Evolutionary conservation across 2,113 vertebrate species (phyloP), one percentile per base, ranked within the genome.

Genomic region (Pitta sordida): DNA sequence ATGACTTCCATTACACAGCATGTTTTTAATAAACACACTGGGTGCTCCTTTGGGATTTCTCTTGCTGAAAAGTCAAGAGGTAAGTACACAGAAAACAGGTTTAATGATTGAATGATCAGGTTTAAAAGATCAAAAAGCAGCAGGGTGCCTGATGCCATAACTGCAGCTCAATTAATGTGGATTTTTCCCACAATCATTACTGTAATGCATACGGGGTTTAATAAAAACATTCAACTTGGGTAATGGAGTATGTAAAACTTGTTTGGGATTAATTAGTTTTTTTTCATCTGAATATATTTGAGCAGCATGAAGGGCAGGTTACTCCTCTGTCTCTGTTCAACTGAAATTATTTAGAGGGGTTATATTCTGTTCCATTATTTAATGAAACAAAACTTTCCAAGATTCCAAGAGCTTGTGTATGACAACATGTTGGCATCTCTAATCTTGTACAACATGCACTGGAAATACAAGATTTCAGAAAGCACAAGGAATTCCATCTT

Each of bases 21-120:
- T 1, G 0, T 41, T 62, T 73, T 49, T 21, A 17, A 30, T 52
- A 15, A 30, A 23, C 9, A 9, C 23, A 10, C 9, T 67, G 56
- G 43, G 46, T 4, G 2, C 20, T 83, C 5, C 9, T 49, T 0
- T 20, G 51, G 15, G 48, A 9, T 27, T 78, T 44, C 34, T 81
- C 19, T 27, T 17, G 0, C 6, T 15, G 20, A 56, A 27, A 59
- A 27, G 19, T 29, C 13, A 11, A n/a, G 2, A 39, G 13, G 26
- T 27, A 20, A 0, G 1, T 20, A 3, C 13, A 36, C 0, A 6
- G 39, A 51, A 52, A 64, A 18, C 11, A 30, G 26, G 11, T 23
- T 58, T 29, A 27, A 8, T 0, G 4, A n/a, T n/a, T n/a, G n/a
- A n/a, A n/a, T n/a, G n/a, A n/a, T n/a, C n/a, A n/a, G n/a, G n/a